Evolutionary conservation across 2,113 vertebrate species (phyloP).

Genomic region (Rattus norvegicus): GRCr8 NC_086026.1:32000501-32001000

Average conservation of each 20-base stretch:
- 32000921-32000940: neutral
- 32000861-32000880: neutral
- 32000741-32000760: neutral
- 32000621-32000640: neutral
- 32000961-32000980: constrained; percentile 9
- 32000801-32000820: neutral
- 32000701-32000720: neutral
- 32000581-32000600: neutral
- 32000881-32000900: neutral
- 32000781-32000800: neutral
- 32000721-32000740: neutral
- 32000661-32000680: neutral
- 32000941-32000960: neutral
- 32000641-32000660: neutral
- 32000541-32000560: neutral
- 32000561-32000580: neutral
- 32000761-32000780: neutral
- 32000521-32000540: neutral
- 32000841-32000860: neutral
- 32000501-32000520: neutral
- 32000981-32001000: neutral
- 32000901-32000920: neutral
- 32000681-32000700: neutral
- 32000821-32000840: no score
- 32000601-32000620: neutral